Conservation (phyloP, 1,140 invertebrate genomes). For the Drosophila sechellia region DNA sequence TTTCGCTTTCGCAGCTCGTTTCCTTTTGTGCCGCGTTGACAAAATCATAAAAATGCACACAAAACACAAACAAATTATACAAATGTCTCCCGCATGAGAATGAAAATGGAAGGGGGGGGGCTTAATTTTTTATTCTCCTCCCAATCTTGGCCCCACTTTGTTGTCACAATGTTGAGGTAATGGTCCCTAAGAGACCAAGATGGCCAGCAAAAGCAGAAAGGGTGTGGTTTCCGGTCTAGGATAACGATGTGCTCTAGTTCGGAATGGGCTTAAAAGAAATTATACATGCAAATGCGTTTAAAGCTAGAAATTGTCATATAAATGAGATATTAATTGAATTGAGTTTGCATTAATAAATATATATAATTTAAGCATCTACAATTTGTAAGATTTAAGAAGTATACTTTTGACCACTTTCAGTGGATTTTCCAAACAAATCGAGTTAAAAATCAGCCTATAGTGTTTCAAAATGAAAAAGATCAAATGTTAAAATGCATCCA, state of each 20-base stretch:
- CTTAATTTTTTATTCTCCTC: constrained; percentile 58
- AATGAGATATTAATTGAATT: too few species aligned
- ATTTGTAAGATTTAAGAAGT: neutral
- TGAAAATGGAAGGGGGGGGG: constrained; percentile 36
- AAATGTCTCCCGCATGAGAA: constrained; percentile 72
- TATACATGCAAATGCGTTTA: neutral
- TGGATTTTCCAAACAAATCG: too few species aligned
- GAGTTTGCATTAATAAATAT: constrained; percentile 15
- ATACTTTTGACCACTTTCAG: too few species aligned
- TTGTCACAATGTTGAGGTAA: constrained; percentile 67
- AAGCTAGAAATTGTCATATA: too few species aligned
- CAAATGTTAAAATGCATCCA: constrained; percentile 24
- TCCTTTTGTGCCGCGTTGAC: constrained; percentile 71
- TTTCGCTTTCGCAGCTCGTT: constrained; percentile 74
- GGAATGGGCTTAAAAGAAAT: neutral
- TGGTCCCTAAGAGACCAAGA: constrained; percentile 60
- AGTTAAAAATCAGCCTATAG: too few species aligned
- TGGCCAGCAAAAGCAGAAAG: neutral
- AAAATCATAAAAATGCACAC: constrained; percentile 78
- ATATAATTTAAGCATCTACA: constrained; percentile 46
- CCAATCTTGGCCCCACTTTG: constrained; percentile 11
- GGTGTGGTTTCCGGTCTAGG: neutral
- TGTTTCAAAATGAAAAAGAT: too few species aligned
- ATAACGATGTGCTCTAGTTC: constrained; percentile 27
- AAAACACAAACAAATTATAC: constrained; percentile 81